Evolutionary conservation across 2,888 invertebrate genomes (phyloP), one percentile per base, ranked within the genome.

Genomic region (Pandemis heparana): DNA sequence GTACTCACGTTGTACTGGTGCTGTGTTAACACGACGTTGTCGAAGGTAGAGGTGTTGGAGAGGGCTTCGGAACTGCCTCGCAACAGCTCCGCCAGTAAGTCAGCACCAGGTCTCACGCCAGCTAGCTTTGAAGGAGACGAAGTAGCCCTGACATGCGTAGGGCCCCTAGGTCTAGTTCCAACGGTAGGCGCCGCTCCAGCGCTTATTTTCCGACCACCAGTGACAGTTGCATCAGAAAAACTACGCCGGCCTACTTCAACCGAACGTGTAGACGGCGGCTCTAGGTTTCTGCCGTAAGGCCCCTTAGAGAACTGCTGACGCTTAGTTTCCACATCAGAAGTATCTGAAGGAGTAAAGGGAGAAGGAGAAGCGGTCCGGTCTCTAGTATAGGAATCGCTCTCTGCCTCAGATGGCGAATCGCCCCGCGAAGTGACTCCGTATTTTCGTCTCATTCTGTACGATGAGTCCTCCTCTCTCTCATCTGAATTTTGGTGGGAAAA

Each of bases 31-130:
- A 94, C 91, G 72, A 94, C 94, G 87, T 94, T 94, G 89, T 94
- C 94, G 85, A 95, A 93, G 75, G 92, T 87, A 14, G 92, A 88
- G 6, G 96, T 95, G 76, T 96, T 95, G 16, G 97, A 96, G 71
- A 97, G 92, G 78, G 97, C 96, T 87, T 97, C 97, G 56, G 97
- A 97, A 82, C 97, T 97, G 71, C 97, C 97, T 78, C 97, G 95
- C 63, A 97, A 95, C 76, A 97, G 92, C 86, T 97, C 97, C 61
- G 97, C 97, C 75, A 97, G 93, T 75, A 97, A 91, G 85, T 97
- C 97, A 1, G 88, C 90, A 39, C 91, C 92, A 6, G 93, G 90
- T 75, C 91, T 90, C 70, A 92, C 92, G 75, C 96, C 96, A 82
- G 96, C 96, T 78, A 97, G 93, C 87, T 97, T 97, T 18, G 97